A percentile compares a stretch with the other conserved stretches of the same genome.
phyloP scores from a whole-genome alignment of 2,113 vertebrate species.

The Saccopteryx bilineata region DNA sequence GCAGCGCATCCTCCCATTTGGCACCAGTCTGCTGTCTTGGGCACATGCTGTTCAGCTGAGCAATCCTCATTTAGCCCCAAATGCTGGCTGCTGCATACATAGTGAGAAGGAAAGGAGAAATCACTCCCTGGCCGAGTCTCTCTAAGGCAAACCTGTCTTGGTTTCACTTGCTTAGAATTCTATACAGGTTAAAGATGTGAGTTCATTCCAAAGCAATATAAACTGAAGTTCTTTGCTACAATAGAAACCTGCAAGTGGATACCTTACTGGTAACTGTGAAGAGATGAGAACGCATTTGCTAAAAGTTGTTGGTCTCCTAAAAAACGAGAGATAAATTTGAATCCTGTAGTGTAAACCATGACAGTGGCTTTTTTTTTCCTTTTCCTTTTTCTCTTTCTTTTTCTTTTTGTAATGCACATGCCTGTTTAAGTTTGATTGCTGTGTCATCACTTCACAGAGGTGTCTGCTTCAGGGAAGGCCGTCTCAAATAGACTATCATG shows the following conservation, averaged over 20 bases:
- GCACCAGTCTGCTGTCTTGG: background rate
- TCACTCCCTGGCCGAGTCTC: background rate
- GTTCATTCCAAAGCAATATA: constrained; percentile 18
- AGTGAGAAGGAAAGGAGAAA: background rate
- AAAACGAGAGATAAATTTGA: background rate
- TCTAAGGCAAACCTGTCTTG: constrained; percentile 41
- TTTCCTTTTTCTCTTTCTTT: background rate
- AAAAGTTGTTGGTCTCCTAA: background rate
- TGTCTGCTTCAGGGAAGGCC: background rate
- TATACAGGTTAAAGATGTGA: background rate
- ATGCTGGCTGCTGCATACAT: background rate
- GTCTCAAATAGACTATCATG: background rate
- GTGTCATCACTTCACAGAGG: background rate
- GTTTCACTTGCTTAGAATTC: constrained; percentile 34
- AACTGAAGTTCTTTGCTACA: constrained; percentile 10
- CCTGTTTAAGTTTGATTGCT: background rate
- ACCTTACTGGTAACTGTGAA: background rate
- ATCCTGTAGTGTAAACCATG: background rate
- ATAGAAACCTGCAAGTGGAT: background rate
- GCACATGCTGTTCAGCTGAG: background rate
- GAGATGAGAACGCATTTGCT: background rate
- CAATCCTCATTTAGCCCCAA: background rate
- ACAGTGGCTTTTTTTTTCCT: background rate
- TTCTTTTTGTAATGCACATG: background rate
- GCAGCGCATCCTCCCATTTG: constrained; percentile 30